A percentile compares a stretch with the other conserved stretches of the same genome.
Conservation (phyloP, 1,140 invertebrate genomes). For the Riptortus pedestris region DNA sequence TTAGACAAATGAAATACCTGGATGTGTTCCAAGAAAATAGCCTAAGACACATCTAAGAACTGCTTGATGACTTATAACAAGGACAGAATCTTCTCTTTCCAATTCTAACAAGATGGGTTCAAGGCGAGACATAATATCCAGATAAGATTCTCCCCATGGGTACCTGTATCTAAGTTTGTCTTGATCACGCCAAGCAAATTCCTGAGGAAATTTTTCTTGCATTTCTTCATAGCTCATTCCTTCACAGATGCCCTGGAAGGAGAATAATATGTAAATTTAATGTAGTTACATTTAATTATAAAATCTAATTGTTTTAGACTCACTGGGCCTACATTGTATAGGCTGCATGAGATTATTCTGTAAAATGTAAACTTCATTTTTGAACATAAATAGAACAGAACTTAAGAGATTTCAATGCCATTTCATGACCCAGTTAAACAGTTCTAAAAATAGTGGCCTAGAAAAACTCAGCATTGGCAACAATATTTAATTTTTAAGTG, state of each 20-base stretch:
- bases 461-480: too few relatives aligned
- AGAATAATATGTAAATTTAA: too few relatives aligned
- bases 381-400: too few relatives aligned
- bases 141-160: slow-evolving; percentile 81
- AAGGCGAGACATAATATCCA: slow-evolving; percentile 75
- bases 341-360: neutral
- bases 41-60: slow-evolving; percentile 82
- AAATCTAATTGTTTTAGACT: neutral
- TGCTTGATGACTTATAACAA: slow-evolving; percentile 84
- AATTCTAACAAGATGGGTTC: slow-evolving; percentile 69
- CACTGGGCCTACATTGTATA: neutral
- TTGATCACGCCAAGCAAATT: slow-evolving; percentile 81
- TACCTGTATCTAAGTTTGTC: slow-evolving; percentile 89
- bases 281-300: neutral
- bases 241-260: slow-evolving; percentile 76
- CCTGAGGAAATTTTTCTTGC: slow-evolving; percentile 75
- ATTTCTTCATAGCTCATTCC: slow-evolving; percentile 89
- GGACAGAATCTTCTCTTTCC: slow-evolving; percentile 71
- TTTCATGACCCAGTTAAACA: too few relatives aligned
- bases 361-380: too few relatives aligned
- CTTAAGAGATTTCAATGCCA: too few relatives aligned
- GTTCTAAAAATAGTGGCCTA: too few relatives aligned
- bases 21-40: slow-evolving; percentile 76
- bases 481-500: too few relatives aligned
- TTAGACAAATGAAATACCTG: too few relatives aligned